Percentiles rank a stretch among this genome's conserved stretches.
Conservation (phyloP, 2,113 vertebrate species). For the Trachemys scripta region DNA sequence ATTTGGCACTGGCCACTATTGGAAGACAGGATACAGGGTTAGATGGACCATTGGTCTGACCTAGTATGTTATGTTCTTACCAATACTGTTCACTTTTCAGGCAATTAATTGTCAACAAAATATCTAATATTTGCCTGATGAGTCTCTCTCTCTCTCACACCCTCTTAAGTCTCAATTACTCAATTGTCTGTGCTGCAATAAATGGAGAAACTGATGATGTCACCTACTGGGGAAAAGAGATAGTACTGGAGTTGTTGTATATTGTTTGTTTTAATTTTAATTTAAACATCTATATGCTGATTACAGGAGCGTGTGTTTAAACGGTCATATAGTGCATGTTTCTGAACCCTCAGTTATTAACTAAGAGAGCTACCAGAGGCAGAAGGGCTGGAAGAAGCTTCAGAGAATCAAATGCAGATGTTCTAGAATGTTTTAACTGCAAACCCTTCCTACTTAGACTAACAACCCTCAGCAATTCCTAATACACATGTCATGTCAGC, state of each 20-base stretch:
- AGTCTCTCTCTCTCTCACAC: conserved; percentile 25
- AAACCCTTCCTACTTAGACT: background rate
- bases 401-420: conserved; percentile 25
- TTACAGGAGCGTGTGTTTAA: background rate
- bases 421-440: conserved; percentile 9
- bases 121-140: conserved; percentile 44
- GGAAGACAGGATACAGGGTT: background rate
- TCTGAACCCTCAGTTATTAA: background rate
- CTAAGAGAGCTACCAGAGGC: rapidly evolving
- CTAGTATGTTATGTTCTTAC: background rate
- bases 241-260: background rate
- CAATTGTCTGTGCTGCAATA: conserved; percentile 4
- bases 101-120: background rate
- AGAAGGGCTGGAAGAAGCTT: background rate
- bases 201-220: conserved; percentile 28
- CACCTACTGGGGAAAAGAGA: background rate
- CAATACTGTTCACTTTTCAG: conserved; percentile 28
- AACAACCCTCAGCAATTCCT: background rate
- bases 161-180: conserved; percentile 53
- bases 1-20: background rate
- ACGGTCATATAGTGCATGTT: rapidly evolving
- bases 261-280: background rate
- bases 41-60: background rate
- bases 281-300: rapidly evolving
- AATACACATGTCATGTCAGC: rapidly evolving